Base-by-base conservation (phyloP, 2,888 invertebrate genomes). In the Drosophila kokeensis region DNA sequence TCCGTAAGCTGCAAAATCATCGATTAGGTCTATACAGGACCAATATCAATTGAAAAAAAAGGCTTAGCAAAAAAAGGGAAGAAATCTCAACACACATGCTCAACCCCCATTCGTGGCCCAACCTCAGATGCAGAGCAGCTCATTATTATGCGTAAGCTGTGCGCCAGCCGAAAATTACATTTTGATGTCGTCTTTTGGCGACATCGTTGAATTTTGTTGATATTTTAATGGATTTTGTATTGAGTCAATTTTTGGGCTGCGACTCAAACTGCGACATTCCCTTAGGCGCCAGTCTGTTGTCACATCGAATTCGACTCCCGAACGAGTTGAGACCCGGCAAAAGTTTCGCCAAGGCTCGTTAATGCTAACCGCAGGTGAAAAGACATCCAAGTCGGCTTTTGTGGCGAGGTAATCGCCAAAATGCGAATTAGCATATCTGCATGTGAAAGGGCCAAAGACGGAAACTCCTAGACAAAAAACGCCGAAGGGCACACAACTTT, bases 151-250 rank as follows among this genome's bases (percentile, higher is more conserved):
- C 84, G 81, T 54, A 86, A 62, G 89, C 76, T 89, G 87, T 89
- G 79, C 69, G 57, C 52, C 67, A 67, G 72, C 69, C 68, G 84
- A 86, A 84, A 84, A 84, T 84, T 84, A 84, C 84, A 84, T 84
- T 84, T 84, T 84, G 89, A 88, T 84, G 89, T 84, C 87, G 81
- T 85, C 66, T 55, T 55, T 72, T 42, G 79, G 40, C 62, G 59
- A 62, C 85, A 73, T 80, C 86, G 78, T 76, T 74, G 76, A 71
- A 72, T 88, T 84, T 83, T 89, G 83, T 86, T 84, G 84, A 86
- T 84, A 83, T 84, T 86, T 84, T 84, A 84, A 84, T 84, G 89
- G 84, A 83, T 84, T 84, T 83, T 89, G 74, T 83, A 84, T 84
- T 83, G 89, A 88, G 87, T 71, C 76, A 70, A 73, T 71, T 78